Percentiles rank a stretch among this genome's conserved stretches.
Evolutionary conservation across 2,113 vertebrate species (phyloP).

Genomic region (Cyprinodon brontotheroides): DNA sequence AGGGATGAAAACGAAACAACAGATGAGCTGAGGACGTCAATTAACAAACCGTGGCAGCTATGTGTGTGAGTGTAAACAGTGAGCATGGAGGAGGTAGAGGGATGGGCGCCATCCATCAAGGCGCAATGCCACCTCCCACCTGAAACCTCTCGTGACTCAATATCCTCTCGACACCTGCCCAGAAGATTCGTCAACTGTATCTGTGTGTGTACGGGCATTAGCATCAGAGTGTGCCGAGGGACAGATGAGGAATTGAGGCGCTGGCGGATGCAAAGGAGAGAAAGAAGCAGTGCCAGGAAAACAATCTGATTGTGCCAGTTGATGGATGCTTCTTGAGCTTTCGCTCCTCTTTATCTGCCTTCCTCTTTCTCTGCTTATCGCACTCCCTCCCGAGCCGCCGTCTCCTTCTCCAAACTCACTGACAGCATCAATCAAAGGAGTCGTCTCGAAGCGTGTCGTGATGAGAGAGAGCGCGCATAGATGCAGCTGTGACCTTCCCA

Average conservation of each 20-base stretch:
- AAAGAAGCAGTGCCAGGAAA: slow-evolving; percentile 46
- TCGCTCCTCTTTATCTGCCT: slow-evolving; percentile 63
- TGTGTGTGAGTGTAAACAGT: slow-evolving; percentile 35
- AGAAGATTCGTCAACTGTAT: slow-evolving; percentile 25
- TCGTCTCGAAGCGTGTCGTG: slow-evolving; percentile 31
- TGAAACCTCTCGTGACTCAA: slow-evolving; percentile 65
- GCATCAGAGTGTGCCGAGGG: slow-evolving; percentile 8
- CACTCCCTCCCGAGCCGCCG: slow-evolving; percentile 27
- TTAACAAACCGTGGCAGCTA: slow-evolving; percentile 33
- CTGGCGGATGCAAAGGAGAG: slow-evolving; percentile 43
- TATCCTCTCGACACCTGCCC: slow-evolving; percentile 60
- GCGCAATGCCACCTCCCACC: slow-evolving; percentile 39
- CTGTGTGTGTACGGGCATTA: neutral
- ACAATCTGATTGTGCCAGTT: slow-evolving; percentile 69
- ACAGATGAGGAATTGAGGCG: slow-evolving; percentile 40
- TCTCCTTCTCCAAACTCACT: slow-evolving; percentile 54
- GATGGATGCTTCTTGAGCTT: slow-evolving; percentile 67
- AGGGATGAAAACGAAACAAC: slow-evolving; percentile 53
- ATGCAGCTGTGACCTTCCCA: slow-evolving; percentile 7
- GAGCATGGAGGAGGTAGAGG: slow-evolving; percentile 9
- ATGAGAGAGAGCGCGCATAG: neutral
- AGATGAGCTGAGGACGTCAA: slow-evolving; percentile 42
- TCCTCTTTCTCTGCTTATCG: slow-evolving; percentile 55
- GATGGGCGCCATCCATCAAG: slow-evolving; percentile 58
- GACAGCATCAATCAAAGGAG: slow-evolving; percentile 73